A percentile compares a stretch with the other conserved stretches of the same genome.
phyloP scores from a whole-genome alignment of 2,888 invertebrate species.

The Lepidonotus clava region DNA sequence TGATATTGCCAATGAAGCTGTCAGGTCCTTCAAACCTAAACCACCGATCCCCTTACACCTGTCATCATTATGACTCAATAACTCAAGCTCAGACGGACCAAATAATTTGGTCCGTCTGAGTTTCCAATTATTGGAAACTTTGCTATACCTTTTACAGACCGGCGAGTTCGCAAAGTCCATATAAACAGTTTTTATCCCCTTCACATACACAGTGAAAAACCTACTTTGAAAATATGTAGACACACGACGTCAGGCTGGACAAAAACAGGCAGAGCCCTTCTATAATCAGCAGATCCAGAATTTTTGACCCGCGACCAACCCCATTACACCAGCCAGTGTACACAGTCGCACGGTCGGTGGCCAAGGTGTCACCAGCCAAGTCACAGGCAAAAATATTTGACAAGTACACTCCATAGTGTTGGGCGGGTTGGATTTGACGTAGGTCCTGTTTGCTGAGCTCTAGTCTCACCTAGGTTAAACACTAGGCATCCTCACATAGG shows the following conservation, averaged over 20 bases:
- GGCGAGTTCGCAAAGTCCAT: neutral
- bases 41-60: too few relatives aligned
- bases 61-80: too few relatives aligned
- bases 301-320: conserved; percentile 17
- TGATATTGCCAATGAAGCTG: too few relatives aligned
- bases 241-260: neutral
- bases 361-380: neutral
- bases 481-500: neutral
- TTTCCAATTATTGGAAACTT: neutral
- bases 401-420: neutral
- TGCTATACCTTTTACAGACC: neutral
- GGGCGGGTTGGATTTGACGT: neutral
- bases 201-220: neutral
- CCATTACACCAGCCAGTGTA: neutral
- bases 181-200: neutral
- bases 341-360: neutral
- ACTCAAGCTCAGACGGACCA: too few relatives aligned
- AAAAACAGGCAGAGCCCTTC: neutral
- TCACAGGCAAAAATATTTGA: neutral
- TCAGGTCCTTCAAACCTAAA: too few relatives aligned
- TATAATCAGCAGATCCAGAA: neutral
- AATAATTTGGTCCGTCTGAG: too few relatives aligned
- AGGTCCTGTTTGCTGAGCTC: neutral
- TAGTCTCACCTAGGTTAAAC: neutral
- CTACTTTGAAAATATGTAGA: neutral